Conservation (phyloP, 2,797 vertebrate species). For the Agapornis canus region DNA sequence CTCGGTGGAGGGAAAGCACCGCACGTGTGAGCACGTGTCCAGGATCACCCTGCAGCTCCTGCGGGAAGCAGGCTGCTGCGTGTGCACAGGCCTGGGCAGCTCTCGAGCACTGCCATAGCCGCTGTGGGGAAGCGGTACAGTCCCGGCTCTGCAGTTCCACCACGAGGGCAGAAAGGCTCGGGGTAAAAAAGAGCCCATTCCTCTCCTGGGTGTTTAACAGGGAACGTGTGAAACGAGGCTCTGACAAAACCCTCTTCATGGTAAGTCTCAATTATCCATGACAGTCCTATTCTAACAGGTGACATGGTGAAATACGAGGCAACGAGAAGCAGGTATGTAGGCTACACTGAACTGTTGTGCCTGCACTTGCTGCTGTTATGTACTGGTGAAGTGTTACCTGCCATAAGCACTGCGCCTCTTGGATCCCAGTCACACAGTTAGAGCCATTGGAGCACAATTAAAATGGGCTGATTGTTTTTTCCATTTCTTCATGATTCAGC, state of each 20-base stretch:
- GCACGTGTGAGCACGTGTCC: fast-evolving
- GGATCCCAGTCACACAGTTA: fast-evolving
- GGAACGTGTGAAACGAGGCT: not conserved
- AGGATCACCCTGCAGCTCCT: not conserved
- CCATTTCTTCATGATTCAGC: not conserved
- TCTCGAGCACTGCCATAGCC: not conserved
- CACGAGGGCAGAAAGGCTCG: fast-evolving
- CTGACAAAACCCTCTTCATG: not conserved
- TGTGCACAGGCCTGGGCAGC: not conserved
- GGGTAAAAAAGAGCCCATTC: not conserved
- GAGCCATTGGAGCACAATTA: not conserved
- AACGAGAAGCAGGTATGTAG: not conserved
- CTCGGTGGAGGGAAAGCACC: not conserved
- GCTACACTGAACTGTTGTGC: not conserved
- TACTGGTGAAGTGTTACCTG: fast-evolving
- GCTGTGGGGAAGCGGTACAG: not conserved
- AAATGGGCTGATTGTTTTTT: not conserved
- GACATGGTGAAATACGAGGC: not conserved
- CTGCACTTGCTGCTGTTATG: fast-evolving
- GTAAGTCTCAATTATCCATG: not conserved
- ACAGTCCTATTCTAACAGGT: not conserved
- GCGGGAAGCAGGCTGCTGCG: not conserved
- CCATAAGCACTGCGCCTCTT: not conserved
- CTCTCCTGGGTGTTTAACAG: not conserved
- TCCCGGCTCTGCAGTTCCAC: not conserved